Conservation (phyloP, 2,113 vertebrate genomes). For the Mesocricetus auratus region DNA sequence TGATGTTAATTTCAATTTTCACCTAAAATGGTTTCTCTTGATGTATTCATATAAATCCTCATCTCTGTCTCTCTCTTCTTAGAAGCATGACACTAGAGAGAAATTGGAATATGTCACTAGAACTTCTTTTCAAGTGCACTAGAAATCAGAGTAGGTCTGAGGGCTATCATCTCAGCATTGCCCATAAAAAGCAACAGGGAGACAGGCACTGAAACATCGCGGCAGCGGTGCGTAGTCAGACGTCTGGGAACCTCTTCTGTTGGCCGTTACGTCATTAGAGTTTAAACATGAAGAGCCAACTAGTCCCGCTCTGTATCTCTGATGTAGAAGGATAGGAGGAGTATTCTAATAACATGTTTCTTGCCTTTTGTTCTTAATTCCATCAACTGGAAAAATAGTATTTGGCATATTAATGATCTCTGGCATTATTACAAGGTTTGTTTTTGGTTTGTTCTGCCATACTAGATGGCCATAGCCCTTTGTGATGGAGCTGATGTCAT, state of each 20-base stretch:
- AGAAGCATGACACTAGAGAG: constrained; percentile 26
- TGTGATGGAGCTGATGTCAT: neutral
- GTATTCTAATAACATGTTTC: neutral
- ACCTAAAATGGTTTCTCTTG: neutral
- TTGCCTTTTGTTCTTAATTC: neutral
- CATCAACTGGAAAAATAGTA: neutral
- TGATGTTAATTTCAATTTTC: neutral
- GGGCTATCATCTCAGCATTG: neutral
- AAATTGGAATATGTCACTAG: neutral
- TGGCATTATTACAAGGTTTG: constrained; percentile 3
- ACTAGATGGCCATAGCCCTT: neutral
- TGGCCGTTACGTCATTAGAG: neutral
- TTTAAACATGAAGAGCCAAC: constrained; percentile 23
- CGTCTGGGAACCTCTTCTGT: neutral
- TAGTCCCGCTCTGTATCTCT: neutral
- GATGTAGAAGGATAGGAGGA: constrained; percentile 23
- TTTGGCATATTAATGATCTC: neutral
- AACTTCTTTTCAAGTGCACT: neutral
- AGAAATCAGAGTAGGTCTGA: neutral
- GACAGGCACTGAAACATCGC: neutral
- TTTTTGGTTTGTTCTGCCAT: neutral
- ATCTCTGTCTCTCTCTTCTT: neutral
- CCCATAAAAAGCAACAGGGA: too few species aligned
- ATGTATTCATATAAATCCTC: neutral
- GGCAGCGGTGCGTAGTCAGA: neutral